phyloP scores from a whole-genome alignment of 2,797 vertebrate species.

The Gymnoscopelus braueri region DNA sequence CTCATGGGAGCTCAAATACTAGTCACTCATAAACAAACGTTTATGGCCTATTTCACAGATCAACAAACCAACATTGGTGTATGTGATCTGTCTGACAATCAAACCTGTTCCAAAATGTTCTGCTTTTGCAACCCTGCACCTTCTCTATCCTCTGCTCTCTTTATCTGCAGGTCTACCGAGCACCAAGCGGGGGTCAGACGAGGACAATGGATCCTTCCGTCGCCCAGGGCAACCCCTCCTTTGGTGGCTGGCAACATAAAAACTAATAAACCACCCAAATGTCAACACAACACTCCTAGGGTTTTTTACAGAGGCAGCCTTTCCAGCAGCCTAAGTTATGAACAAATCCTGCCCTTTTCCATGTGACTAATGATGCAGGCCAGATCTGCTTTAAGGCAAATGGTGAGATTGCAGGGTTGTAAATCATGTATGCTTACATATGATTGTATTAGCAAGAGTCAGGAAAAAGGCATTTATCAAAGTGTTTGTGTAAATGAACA shows the following conservation, averaged over 20 bases:
- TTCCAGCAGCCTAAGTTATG: background rate
- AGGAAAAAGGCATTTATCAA: too few relatives aligned
- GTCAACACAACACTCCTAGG: background rate
- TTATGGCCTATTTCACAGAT: too few relatives aligned
- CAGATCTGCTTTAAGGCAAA: too few relatives aligned
- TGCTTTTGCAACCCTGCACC: constrained; percentile 8
- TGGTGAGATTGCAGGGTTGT: too few relatives aligned
- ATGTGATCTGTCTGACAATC: constrained; percentile 22
- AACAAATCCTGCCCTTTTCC: background rate
- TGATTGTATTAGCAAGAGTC: too few relatives aligned
- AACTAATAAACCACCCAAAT: too few relatives aligned
- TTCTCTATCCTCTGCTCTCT: constrained; percentile 19
- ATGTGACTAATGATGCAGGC: background rate
- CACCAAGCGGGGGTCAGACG: background rate
- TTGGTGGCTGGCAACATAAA: too few relatives aligned
- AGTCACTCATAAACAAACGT: too few relatives aligned
- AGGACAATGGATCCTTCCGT: background rate
- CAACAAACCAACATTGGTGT: too few relatives aligned
- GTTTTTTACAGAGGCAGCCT: background rate
- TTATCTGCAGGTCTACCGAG: background rate
- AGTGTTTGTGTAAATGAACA: too few relatives aligned
- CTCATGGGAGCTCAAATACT: background rate
- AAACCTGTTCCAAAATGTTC: constrained; percentile 42
- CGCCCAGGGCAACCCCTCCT: background rate
- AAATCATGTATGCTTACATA: too few relatives aligned